Conservation (phyloP, 2,888 invertebrate genomes). For the Polydrusus tereticollis region DNA sequence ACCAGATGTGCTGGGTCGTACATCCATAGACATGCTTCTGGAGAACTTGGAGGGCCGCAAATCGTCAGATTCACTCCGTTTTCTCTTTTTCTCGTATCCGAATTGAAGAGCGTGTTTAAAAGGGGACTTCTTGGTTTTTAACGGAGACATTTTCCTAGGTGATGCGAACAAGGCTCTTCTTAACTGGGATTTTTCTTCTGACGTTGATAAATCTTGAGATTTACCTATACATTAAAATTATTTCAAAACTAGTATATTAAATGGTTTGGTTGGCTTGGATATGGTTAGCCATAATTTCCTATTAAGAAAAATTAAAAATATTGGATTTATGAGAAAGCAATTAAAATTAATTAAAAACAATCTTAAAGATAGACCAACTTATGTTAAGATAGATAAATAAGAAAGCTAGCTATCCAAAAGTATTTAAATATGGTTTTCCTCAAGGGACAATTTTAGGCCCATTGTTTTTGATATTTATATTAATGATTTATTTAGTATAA, state of each 20-base stretch:
- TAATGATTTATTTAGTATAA: too few relatives aligned
- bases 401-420: too few relatives aligned
- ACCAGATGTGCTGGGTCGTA: slow-evolving; percentile 61
- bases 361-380: too few relatives aligned
- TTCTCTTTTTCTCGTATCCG: slow-evolving; percentile 67
- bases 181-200: slow-evolving; percentile 36
- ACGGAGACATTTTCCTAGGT: slow-evolving; percentile 51
- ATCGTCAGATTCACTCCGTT: slow-evolving; percentile 67
- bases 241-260: not conserved
- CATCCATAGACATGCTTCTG: slow-evolving; percentile 74
- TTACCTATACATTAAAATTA: slow-evolving; percentile 42
- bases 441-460: too few relatives aligned
- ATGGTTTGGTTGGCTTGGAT: too few relatives aligned
- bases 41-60: slow-evolving; percentile 67
- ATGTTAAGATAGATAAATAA: too few relatives aligned
- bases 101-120: slow-evolving; percentile 67
- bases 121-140: slow-evolving; percentile 51
- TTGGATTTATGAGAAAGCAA: too few relatives aligned
- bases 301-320: too few relatives aligned
- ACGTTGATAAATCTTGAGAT: slow-evolving; percentile 44
- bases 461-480: too few relatives aligned
- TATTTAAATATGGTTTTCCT: too few relatives aligned
- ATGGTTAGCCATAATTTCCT: too few relatives aligned
- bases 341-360: too few relatives aligned
- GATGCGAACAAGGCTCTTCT: slow-evolving; percentile 55